phyloP scores from a whole-genome alignment of 2,888 invertebrate genomes.

The Archips crataeganus region DNA sequence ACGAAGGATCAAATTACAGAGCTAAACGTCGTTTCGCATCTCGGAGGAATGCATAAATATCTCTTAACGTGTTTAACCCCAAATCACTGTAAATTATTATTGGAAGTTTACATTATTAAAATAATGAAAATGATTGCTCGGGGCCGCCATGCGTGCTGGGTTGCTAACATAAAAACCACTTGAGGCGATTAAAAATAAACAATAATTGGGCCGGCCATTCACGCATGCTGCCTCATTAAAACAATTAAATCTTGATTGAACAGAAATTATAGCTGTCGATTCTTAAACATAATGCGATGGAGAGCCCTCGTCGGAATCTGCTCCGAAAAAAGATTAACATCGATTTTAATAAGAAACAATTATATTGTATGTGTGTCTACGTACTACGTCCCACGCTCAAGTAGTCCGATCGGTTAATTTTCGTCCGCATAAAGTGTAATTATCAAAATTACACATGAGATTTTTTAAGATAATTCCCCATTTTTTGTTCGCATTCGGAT shows the following conservation, averaged over 20 bases:
- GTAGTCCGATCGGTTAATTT: slow-evolving; percentile 77
- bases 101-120: slow-evolving; percentile 86
- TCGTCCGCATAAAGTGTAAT: slow-evolving; percentile 76
- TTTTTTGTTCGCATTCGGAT: slow-evolving; percentile 63
- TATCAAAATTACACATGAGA: slow-evolving; percentile 83
- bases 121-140: slow-evolving; percentile 85
- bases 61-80: slow-evolving; percentile 84
- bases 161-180: slow-evolving; percentile 85
- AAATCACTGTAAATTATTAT: slow-evolving; percentile 86
- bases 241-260: slow-evolving; percentile 87
- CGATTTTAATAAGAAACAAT: slow-evolving; percentile 86
- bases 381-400: slow-evolving; percentile 78
- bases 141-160: slow-evolving; percentile 81
- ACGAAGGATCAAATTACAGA: slow-evolving; percentile 74
- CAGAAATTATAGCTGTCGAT: slow-evolving; percentile 86
- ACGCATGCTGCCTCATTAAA: slow-evolving; percentile 86
- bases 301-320: slow-evolving; percentile 78
- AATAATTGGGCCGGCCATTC: slow-evolving; percentile 86
- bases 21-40: slow-evolving; percentile 67
- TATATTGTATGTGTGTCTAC: slow-evolving; percentile 77
- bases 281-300: slow-evolving; percentile 84
- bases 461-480: slow-evolving; percentile 72
- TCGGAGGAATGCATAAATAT: slow-evolving; percentile 81
- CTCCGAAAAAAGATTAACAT: slow-evolving; percentile 84
- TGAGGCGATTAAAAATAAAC: slow-evolving; percentile 86